phyloP scores from a whole-genome alignment of 2,888 invertebrate species.

The Scelioninae gen. 1 region DNA sequence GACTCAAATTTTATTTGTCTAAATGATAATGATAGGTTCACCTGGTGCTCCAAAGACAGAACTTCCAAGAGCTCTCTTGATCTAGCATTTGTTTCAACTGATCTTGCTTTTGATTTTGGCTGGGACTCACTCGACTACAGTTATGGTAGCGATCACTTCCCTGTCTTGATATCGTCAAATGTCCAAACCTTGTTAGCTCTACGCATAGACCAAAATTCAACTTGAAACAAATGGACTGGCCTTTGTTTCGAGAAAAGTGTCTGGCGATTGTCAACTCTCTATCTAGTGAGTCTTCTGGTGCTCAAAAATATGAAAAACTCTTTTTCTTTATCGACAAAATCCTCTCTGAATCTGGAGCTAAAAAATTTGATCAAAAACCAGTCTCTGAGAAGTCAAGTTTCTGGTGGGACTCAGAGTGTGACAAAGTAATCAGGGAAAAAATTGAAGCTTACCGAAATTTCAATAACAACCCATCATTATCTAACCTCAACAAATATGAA shows the following conservation, averaged over 20 bases:
- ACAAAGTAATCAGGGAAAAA: conserved; percentile 11
- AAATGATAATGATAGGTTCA: conserved; percentile 2
- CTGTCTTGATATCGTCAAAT: background rate
- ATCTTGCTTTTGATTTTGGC: too few relatives aligned
- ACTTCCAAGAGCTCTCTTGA: conserved; percentile 6
- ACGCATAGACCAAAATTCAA: background rate
- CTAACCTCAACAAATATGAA: conserved; percentile 11
- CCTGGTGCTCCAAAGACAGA: conserved; percentile 26
- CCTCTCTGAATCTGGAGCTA: too few relatives aligned
- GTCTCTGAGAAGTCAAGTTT: background rate
- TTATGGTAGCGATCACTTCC: conserved; percentile 39
- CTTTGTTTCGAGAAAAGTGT: too few relatives aligned
- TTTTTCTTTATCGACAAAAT: too few relatives aligned
- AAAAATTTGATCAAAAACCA: too few relatives aligned
- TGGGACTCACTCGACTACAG: conserved; percentile 2
- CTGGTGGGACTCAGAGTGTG: background rate
- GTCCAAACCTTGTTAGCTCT: background rate
- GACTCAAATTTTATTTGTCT: conserved; percentile 39
- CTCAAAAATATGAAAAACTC: too few relatives aligned
- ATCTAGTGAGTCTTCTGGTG: too few relatives aligned
- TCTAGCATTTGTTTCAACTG: conserved; percentile 18
- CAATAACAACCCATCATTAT: background rate
- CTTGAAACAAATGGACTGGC: background rate
- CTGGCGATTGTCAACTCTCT: too few relatives aligned
- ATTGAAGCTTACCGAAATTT: conserved; percentile 13